phyloP scores from a whole-genome alignment of 2,797 vertebrate genomes.

The Rhinatrema bivittatum region DNA sequence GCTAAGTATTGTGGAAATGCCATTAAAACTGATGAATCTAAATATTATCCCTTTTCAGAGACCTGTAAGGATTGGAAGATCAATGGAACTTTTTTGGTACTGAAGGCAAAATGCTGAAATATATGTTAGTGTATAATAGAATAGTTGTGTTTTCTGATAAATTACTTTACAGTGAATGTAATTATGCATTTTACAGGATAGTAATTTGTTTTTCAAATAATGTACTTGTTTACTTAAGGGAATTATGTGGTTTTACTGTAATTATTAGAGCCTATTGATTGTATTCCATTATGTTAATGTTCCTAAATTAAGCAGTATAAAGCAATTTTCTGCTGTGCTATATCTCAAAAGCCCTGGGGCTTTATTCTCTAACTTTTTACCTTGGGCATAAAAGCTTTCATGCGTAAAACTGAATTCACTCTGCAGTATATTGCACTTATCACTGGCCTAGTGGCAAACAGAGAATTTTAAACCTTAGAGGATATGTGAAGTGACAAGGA shows the following conservation, averaged over 20 bases:
- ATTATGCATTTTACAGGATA: slow-evolving; percentile 39
- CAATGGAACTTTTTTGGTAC: slow-evolving; percentile 6
- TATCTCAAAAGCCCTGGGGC: slow-evolving; percentile 23
- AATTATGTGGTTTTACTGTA: slow-evolving; percentile 40
- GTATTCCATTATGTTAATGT: slow-evolving; percentile 44
- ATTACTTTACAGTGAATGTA: slow-evolving; percentile 32
- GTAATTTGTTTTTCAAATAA: slow-evolving; percentile 34
- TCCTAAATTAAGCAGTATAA: slow-evolving; percentile 42
- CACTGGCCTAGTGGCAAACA: slow-evolving; percentile 33
- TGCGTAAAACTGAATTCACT: slow-evolving; percentile 30
- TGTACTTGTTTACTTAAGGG: slow-evolving; percentile 38
- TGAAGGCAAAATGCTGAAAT: slow-evolving; percentile 40
- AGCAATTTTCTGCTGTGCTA: slow-evolving; percentile 30
- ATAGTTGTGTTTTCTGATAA: slow-evolving; percentile 40
- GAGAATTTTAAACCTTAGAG: slow-evolving; percentile 10
- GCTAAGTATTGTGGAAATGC: too few species aligned
- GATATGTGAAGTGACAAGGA: slow-evolving; percentile 17
- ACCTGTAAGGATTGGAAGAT: too few species aligned
- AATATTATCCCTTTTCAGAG: too few species aligned
- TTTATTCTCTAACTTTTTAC: slow-evolving; percentile 30
- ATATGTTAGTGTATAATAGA: slow-evolving; percentile 27
- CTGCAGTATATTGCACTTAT: slow-evolving; percentile 15
- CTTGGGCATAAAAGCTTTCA: slow-evolving; percentile 18
- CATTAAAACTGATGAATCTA: too few species aligned
- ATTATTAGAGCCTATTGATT: slow-evolving; percentile 50